Percentiles rank a stretch among this genome's conserved stretches.
Conservation (phyloP, 2,113 vertebrate species). For the Silurus asotus region DNA sequence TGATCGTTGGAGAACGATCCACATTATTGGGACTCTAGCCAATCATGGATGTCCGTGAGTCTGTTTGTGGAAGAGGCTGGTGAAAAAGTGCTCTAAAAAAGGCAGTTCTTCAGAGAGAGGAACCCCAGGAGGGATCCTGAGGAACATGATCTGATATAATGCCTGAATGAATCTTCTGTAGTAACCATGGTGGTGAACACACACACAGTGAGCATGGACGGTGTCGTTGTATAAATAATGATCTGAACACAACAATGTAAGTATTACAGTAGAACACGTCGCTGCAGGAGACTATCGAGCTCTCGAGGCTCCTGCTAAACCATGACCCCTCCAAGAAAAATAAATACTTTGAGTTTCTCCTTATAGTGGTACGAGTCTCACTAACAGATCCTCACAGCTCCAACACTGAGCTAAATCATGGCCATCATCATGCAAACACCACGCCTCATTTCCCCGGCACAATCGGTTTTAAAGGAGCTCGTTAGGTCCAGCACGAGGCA, state of each 20-base stretch:
- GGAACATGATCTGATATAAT: neutral
- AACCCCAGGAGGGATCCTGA: neutral
- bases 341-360: neutral
- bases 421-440: slow-evolving; percentile 28
- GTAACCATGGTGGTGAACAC: too few relatives aligned
- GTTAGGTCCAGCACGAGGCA: neutral
- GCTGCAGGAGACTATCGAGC: neutral
- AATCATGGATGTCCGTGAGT: neutral
- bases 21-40: neutral
- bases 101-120: too few relatives aligned
- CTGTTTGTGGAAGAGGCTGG: too few relatives aligned
- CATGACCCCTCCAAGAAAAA: neutral
- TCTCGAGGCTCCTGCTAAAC: neutral
- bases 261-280: neutral
- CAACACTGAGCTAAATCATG: slow-evolving; percentile 18
- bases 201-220: neutral
- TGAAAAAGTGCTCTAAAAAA: neutral
- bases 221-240: neutral
- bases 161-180: neutral
- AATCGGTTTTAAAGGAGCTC: slow-evolving; percentile 26
- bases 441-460: slow-evolving; percentile 38
- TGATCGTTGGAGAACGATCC: too few relatives aligned
- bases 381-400: neutral
- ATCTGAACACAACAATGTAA: neutral
- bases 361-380: neutral